Evolutionary conservation across 1,140 invertebrate genomes (phyloP).

Genomic region (Vanessa atalanta): DNA sequence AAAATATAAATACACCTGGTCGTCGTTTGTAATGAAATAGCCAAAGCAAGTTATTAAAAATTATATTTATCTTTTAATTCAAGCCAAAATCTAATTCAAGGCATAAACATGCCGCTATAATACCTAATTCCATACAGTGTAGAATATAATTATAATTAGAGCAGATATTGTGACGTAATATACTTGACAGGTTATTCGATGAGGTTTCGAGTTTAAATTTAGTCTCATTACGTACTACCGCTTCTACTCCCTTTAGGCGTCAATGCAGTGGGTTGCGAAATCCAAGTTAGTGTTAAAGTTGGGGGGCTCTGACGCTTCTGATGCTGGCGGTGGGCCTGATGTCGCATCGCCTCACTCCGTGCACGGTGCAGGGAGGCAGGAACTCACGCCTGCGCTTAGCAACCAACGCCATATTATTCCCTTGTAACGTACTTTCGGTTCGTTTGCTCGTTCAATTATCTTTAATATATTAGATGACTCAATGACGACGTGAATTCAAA

Average conservation of each 20-base stretch:
- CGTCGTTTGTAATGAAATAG: no score
- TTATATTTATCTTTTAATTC: no score
- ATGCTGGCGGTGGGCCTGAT: conserved; percentile 23
- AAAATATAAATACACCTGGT: no score
- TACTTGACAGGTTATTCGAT: conserved; percentile 43
- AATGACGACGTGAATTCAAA: neutral
- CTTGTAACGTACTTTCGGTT: conserved; percentile 61
- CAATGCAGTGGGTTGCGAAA: conserved; percentile 48
- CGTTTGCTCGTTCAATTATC: conserved; percentile 68
- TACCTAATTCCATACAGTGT: neutral
- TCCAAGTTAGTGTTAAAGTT: conserved; percentile 38
- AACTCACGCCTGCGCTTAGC: conserved; percentile 60
- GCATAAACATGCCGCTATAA: no score
- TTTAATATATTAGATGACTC: conserved; percentile 52
- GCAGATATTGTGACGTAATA: conserved; percentile 13
- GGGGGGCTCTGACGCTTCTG: conserved; percentile 32
- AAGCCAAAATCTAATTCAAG: no score
- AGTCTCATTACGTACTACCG: conserved; percentile 49
- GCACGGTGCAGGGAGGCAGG: conserved; percentile 39
- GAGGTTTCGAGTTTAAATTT: conserved; percentile 53
- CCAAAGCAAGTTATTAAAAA: no score
- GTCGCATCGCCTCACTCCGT: conserved; percentile 40
- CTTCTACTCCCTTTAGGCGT: conserved; percentile 45
- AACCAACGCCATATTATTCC: conserved; percentile 56
- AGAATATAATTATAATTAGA: neutral